Evolutionary conservation across 2,113 vertebrate species (phyloP), one percentile per base, ranked within the genome.

Genomic region (Pelmatolapia mariae): DNA sequence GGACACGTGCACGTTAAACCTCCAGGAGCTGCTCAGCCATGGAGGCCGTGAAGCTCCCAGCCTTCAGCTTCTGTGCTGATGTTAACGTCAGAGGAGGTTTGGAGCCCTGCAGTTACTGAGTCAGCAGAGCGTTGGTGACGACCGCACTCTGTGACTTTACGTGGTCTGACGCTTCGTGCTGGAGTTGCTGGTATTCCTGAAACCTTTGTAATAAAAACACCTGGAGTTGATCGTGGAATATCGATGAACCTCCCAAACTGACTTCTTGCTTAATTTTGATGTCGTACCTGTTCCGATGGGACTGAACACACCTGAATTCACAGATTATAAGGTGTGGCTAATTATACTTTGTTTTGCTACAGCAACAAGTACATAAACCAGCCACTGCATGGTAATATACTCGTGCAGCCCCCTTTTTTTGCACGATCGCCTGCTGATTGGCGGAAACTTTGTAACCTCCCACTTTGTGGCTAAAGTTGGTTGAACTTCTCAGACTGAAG

Each of bases 231-330:
- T 68, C 1, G 4, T 15, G 63, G 63, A 68, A 68, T 22, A 22
- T 40, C 3, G 2, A 68, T 12, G n/a, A 71, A 71, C 36, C n/a
- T 71, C 66, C 11, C 36, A 71, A 71, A 43, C 63, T 40, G 33
- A 40, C 63, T 40, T 71, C 36, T 71, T 71, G 33, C 33, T 4
- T 68, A 22, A 68, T 68, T 68, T 40, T 68, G 63, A 40, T 22
- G 19, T 68, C 6, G 7, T 68, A 68, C 63, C 36, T 40, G 63
- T 68, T 38, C 19, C 61, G 1, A 68, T 38, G 11, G 36, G 19
- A 68, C 63, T 68, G 7, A 68, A 68, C 63, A 68, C 63, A 68
- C 36, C 63, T 68, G 19, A 71, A 71, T 43, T 71, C 36, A 71
- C 12, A 43, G 36, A 71, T 71, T 71, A 43, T 15, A 40, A 71